phyloP scores from a whole-genome alignment of 2,888 invertebrate genomes.

The Conomelus anceps region DNA sequence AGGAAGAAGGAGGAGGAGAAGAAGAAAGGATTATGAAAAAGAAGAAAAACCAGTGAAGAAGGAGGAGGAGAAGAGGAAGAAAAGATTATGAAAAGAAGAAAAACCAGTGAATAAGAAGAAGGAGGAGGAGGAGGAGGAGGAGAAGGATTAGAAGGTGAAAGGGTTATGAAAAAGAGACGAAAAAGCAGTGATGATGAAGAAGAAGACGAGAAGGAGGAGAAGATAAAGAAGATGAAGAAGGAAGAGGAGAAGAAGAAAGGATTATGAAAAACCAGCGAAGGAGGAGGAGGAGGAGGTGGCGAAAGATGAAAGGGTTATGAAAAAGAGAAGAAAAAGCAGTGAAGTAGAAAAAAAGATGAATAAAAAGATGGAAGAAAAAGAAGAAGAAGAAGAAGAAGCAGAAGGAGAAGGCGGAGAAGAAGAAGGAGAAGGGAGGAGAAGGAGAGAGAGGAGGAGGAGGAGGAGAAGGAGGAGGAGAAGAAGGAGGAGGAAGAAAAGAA shows the following conservation, averaged over 20 bases:
- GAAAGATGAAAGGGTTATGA: not conserved
- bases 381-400: too few relatives aligned
- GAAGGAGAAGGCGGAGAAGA: too few relatives aligned
- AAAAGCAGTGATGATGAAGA: too few relatives aligned
- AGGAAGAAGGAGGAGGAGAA: not conserved
- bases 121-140: not conserved
- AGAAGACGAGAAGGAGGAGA: too few relatives aligned
- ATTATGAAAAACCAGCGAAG: not conserved
- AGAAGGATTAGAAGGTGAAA: too few relatives aligned
- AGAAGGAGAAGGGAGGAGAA: too few relatives aligned
- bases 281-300: not conserved
- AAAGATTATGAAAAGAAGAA: not conserved
- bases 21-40: not conserved
- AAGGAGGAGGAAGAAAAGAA: not conserved
- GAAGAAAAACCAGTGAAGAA: not conserved
- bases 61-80: not conserved
- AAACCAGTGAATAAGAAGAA: not conserved
- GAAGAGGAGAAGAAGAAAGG: not conserved
- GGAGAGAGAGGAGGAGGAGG: not conserved
- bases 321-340: too few relatives aligned
- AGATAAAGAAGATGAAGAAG: too few relatives aligned
- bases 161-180: too few relatives aligned
- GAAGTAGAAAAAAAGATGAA: too few relatives aligned
- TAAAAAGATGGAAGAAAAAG: too few relatives aligned
- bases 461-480: not conserved